A percentile compares a stretch with the other conserved stretches of the same genome.
Evolutionary conservation across 2,797 vertebrate species (phyloP).

Genomic region (Melanotaenia boesemani): DNA sequence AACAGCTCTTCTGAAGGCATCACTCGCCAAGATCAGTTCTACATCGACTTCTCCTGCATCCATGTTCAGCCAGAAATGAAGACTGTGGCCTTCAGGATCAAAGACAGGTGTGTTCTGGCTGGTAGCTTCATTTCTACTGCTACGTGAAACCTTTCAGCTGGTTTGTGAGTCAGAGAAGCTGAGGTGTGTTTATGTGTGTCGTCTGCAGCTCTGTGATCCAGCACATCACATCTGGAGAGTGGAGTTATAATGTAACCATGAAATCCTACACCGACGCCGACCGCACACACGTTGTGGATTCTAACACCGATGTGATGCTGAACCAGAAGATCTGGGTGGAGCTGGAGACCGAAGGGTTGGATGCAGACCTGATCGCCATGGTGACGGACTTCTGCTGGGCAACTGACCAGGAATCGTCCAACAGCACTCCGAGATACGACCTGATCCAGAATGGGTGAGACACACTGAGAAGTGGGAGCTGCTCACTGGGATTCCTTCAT

Average conservation of each 20-base stretch:
- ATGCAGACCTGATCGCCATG: neutral
- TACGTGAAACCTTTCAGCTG: neutral
- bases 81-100: slow-evolving; percentile 8
- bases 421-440: slow-evolving; percentile 10
- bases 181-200: neutral
- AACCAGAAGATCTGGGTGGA: slow-evolving; percentile 44
- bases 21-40: neutral
- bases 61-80: neutral
- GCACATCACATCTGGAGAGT: neutral
- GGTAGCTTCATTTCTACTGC: neutral
- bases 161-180: neutral
- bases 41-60: slow-evolving; percentile 37
- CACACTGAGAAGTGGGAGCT: neutral
- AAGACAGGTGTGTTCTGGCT: slow-evolving; percentile 2
- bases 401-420: neutral
- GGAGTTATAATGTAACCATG: slow-evolving; percentile 31
- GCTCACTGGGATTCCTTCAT: neutral
- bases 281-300: rapidly evolving
- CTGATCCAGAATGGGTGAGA: slow-evolving; percentile 38
- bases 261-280: slow-evolving; percentile 1
- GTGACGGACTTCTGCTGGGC: slow-evolving; percentile 55
- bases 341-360: slow-evolving; percentile 23
- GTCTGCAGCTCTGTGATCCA: slow-evolving; percentile 26
- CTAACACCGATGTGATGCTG: neutral
- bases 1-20: neutral